Conservation (phyloP, 2,888 invertebrate genomes). For the Caenorhabditis sulstoni region DNA sequence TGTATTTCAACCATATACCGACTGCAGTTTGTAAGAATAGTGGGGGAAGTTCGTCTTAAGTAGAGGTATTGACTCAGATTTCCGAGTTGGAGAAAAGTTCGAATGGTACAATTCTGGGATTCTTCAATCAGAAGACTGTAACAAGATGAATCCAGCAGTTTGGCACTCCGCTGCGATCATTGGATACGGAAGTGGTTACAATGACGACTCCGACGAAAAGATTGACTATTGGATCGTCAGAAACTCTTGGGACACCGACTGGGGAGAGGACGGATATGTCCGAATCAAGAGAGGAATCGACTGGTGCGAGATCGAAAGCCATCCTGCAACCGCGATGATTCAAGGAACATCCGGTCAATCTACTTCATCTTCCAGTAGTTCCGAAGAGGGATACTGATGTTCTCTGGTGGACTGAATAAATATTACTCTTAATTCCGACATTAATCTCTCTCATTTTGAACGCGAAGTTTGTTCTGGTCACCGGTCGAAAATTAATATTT, state of each 20-base stretch:
- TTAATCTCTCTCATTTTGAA: constrained; percentile 15
- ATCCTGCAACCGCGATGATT: constrained; percentile 39
- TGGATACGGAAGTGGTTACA: constrained; percentile 15
- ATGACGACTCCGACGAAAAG: neutral
- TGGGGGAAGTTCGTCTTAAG: too few relatives aligned
- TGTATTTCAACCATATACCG: constrained; percentile 35
- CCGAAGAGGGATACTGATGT: neutral
- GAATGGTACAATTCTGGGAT: constrained; percentile 34
- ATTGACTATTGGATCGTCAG: constrained; percentile 26
- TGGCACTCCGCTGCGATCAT: constrained; percentile 34
- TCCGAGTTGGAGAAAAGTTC: constrained; percentile 34
- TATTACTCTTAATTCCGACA: neutral
- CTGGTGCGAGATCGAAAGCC: constrained; percentile 48
- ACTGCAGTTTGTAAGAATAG: constrained; percentile 19
- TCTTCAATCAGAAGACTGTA: constrained; percentile 28
- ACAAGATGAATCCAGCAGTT: constrained; percentile 22
- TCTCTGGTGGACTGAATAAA: neutral
- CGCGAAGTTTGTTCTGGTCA: constrained; percentile 34
- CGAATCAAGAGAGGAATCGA: constrained; percentile 23
- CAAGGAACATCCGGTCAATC: neutral
- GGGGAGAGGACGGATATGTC: constrained; percentile 44
- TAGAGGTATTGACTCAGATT: constrained; percentile 1
- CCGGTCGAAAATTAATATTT: constrained; percentile 16
- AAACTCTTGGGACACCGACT: constrained; percentile 31
- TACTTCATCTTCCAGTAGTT: neutral